Base-by-base conservation (phyloP, 1,140 invertebrate genomes). In the Drosophila arizonae region DNA sequence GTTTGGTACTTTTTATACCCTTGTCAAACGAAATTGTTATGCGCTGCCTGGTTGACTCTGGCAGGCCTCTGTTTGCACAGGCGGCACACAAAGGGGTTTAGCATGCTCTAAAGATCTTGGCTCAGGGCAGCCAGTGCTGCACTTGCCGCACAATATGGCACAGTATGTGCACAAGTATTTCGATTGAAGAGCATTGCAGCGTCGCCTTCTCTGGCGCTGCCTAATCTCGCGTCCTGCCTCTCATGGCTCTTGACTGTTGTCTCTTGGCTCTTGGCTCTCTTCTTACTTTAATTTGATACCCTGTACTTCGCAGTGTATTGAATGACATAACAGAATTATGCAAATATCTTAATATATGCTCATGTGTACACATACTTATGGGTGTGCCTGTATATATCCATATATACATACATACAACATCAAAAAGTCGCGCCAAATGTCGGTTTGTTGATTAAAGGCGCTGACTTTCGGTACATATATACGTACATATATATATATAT, bases 1-100 rank as follows among this genome's bases (percentile, higher is more conserved):
- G 36, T 65, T 64, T 60, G 41, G 24, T 45, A 45, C 26, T 65
- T 72, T 72, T 66, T 28, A 72, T 72, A 72, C 62, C 50, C 69
- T 72, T 58, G 54, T 66, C 52, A 54, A 28, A 50, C 13, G 43
- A 50, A 55, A 70, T 70, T 63, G 67, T 62, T 61, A 33, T 69
- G 57, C 58, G 58, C 50, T 70, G 67, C 41, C 26, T 54, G 41
- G 50, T 70, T 60, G 62, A 63, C 67, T 70, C 67, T 63, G 60
- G 9, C 51, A 72, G 55, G 50, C 41, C 36, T 33, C 26, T 69
- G 24, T 51, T 51, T 68, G 41, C 46, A 45, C 33, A 17, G n/a
- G 6, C 57, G 56, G 28, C 36, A 54, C 39, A 68, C 66, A 55
- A 63, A 63, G 41, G 64, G 64, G 21, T 68, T 72, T 72, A 41